Evolutionary conservation across 2,888 invertebrate genomes (phyloP), one percentile per base, ranked within the genome.

Genomic region (Ctena decussata): DNA sequence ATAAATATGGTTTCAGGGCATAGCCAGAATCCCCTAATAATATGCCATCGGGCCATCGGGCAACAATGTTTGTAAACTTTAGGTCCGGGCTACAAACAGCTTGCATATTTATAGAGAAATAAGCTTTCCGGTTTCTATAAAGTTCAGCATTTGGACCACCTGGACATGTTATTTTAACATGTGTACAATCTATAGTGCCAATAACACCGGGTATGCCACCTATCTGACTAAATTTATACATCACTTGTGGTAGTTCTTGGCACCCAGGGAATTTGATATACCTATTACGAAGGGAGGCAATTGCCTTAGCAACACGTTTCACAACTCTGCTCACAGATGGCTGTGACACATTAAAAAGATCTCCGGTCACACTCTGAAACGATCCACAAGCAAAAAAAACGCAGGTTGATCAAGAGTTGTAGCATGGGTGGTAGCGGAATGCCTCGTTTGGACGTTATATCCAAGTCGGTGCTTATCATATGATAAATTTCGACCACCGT

Each of bases 1-100:
- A 35, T 35, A 65, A 65, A 44, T 44, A 44, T 44, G 44, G 44
- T 44, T 44, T 44, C 11, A 44, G 11, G 44, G 73, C 73, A 73
- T 73, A 73, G 18, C 73, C 73, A 18, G 24, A 30, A 32, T 46
- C 46, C 30, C 73, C 73, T 12, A 73, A 32, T 32, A 73, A 73
- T n/a, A 30, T 27, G 18, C 73, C 46, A 73, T n/a, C 0, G 27
- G n/a, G n/a, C n/a, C n/a, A n/a, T n/a, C n/a, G n/a, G n/a, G n/a
- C n/a, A n/a, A n/a, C n/a, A n/a, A n/a, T n/a, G n/a, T n/a, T n/a
- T n/a, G n/a, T n/a, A n/a, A n/a, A n/a, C n/a, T 41, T 53, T 53
- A 15, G n/a, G 24, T 53, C 53, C 5, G 18, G 53, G n/a, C 53
- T 53, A n/a, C 53, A 53, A 5, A 53, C n/a, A 21, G 53, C 53